Conservation (phyloP, 2,113 vertebrate species). For the Abramis brama region DNA sequence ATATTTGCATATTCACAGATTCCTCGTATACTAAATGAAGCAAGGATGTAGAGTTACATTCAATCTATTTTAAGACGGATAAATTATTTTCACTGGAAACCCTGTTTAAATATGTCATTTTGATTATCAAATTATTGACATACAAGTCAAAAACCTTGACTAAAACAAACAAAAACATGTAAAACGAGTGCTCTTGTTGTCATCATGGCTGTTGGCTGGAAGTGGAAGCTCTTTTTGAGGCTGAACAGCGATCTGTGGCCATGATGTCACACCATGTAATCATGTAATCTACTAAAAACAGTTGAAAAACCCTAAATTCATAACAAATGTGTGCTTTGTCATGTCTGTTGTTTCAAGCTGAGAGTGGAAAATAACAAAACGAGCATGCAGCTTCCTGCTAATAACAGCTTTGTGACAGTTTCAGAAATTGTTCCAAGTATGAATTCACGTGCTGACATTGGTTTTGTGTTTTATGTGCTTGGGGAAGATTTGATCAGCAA, state of each 20-base stretch:
- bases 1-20: too few relatives aligned
- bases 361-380: background rate
- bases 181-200: too few relatives aligned
- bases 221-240: background rate
- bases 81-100: too few relatives aligned
- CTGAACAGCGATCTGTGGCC: background rate
- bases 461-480: background rate
- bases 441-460: background rate
- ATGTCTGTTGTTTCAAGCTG: constrained; percentile 1
- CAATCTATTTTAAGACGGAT: too few relatives aligned
- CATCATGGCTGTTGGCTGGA: too few relatives aligned
- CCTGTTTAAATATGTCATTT: too few relatives aligned
- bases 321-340: background rate
- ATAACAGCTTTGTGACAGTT: background rate
- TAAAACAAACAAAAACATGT: too few relatives aligned
- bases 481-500: background rate
- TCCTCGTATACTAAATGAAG: too few relatives aligned
- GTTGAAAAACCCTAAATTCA: background rate
- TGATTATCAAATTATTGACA: too few relatives aligned
- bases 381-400: constrained; percentile 4
- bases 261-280: background rate
- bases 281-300: constrained; percentile 1
- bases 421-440: background rate
- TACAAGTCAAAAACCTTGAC: too few relatives aligned
- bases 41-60: too few relatives aligned